These are phyloP conservation scores for Mormyrus iriodes DNA, from an alignment of 2,113 vertebrate genomes.

Conservation along the genomic window DNA sequence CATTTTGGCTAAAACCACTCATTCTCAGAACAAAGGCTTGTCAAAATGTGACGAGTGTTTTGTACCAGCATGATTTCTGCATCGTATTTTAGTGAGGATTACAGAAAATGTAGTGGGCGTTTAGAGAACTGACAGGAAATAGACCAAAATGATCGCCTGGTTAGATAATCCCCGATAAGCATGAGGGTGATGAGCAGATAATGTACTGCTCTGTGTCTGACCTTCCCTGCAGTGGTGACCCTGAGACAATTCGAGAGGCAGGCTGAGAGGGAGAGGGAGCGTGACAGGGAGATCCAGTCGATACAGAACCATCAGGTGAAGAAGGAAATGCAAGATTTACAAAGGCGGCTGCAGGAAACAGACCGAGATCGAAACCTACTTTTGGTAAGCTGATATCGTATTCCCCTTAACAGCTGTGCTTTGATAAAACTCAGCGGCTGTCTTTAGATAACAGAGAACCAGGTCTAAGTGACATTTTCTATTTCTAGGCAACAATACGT, in stretches of 20 bases:
- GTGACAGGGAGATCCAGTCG: conserved; percentile 35
- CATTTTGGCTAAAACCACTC: too few relatives aligned
- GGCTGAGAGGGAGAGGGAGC: conserved; percentile 42
- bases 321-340: conserved; percentile 38
- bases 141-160: background rate
- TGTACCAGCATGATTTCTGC: background rate
- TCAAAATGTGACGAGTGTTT: background rate
- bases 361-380: conserved; percentile 41
- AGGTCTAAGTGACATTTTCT: conserved; percentile 6
- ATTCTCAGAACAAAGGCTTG: background rate
- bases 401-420: background rate
- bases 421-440: background rate
- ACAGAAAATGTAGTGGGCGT: background rate
- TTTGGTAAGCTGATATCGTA: conserved; percentile 37
- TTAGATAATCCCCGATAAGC: background rate
- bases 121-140: background rate
- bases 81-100: background rate
- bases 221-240: conserved; percentile 54
- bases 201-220: background rate
- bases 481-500: conserved; percentile 44
- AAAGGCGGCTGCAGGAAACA: conserved; percentile 41
- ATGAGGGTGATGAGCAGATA: background rate
- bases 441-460: background rate
- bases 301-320: conserved; percentile 34
- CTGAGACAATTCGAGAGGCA: conserved; percentile 58